These are phyloP conservation scores for Aphelenchoides fujianensis DNA, from an alignment of 1,140 invertebrate species.

Conservation along the genomic window DNA sequence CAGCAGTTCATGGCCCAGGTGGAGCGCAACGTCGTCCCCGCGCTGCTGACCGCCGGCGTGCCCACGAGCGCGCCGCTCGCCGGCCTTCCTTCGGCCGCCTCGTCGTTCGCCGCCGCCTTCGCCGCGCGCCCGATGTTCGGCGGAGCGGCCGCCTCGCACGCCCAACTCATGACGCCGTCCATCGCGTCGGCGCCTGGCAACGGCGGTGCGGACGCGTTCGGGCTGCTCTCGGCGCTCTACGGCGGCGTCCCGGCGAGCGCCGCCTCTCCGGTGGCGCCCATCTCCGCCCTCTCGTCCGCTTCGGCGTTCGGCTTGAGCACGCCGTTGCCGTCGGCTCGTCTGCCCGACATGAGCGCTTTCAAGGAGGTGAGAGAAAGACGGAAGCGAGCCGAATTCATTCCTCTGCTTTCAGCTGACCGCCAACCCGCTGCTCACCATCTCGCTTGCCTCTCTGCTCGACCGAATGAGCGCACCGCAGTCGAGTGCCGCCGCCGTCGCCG, in stretches of 20 bases:
- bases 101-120: background rate
- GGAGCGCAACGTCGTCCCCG: constrained; percentile 37
- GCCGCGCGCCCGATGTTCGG: background rate
- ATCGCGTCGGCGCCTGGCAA: background rate
- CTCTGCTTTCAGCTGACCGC: background rate
- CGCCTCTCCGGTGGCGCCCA: background rate
- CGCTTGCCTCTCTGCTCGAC: background rate
- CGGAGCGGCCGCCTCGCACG: background rate
- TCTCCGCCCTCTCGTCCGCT: background rate
- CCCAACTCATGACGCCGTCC: background rate
- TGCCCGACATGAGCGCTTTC: constrained; percentile 1
- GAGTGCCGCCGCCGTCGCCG: background rate
- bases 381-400: background rate
- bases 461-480: background rate
- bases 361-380: constrained; percentile 2
- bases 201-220: background rate
- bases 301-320: background rate
- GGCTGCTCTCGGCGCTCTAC: constrained; percentile 1
- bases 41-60: background rate
- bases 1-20: constrained; percentile 41
- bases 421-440: background rate
- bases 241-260: background rate
- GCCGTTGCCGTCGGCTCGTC: too few relatives aligned
- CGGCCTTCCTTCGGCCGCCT: background rate
- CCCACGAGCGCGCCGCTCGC: background rate